Percentiles rank a stretch among this genome's conserved stretches.
Evolutionary conservation across 2,797 vertebrate species (phyloP).

Genomic region (Hephaestus fuliginosus): DNA sequence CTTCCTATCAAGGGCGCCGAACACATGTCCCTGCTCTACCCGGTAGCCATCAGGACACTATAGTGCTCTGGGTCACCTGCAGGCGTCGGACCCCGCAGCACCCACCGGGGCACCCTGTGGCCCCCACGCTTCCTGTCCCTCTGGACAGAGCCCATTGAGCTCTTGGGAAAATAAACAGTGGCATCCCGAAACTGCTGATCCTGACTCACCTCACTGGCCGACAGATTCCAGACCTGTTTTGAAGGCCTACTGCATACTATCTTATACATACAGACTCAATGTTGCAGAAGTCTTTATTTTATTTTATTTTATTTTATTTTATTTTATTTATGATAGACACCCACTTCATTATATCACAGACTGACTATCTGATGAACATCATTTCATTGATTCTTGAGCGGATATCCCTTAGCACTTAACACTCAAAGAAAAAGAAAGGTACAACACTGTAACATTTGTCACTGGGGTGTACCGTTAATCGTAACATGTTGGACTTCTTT

Average conservation of each 20-base stretch:
- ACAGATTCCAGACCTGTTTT: slow-evolving; percentile 66
- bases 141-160: slow-evolving; percentile 48
- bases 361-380: slow-evolving; percentile 62
- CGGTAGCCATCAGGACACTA: slow-evolving; percentile 96
- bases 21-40: slow-evolving; percentile 99
- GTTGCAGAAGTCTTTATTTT: slow-evolving; percentile 62
- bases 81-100: slow-evolving; percentile 44
- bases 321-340: slow-evolving; percentile 79
- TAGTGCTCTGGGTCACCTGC: slow-evolving; percentile 80
- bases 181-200: slow-evolving; percentile 75
- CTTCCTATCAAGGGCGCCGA: slow-evolving; percentile 99
- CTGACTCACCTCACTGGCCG: slow-evolving; percentile 70
- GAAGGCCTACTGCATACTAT: slow-evolving; percentile 65
- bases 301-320: slow-evolving; percentile 51
- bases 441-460: slow-evolving; percentile 62
- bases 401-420: slow-evolving; percentile 73
- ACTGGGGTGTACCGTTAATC: slow-evolving; percentile 49
- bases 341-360: slow-evolving; percentile 60
- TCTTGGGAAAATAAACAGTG: slow-evolving; percentile 60
- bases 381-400: slow-evolving; percentile 68
- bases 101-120: slow-evolving; percentile 46
- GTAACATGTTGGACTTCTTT: slow-evolving; percentile 44
- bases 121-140: slow-evolving; percentile 39
- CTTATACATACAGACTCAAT: slow-evolving; percentile 61
- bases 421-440: slow-evolving; percentile 69